These are phyloP conservation scores for Drosophila eohydei DNA, from an alignment of 2,888 invertebrate species.

Conservation along the genomic window DNA sequence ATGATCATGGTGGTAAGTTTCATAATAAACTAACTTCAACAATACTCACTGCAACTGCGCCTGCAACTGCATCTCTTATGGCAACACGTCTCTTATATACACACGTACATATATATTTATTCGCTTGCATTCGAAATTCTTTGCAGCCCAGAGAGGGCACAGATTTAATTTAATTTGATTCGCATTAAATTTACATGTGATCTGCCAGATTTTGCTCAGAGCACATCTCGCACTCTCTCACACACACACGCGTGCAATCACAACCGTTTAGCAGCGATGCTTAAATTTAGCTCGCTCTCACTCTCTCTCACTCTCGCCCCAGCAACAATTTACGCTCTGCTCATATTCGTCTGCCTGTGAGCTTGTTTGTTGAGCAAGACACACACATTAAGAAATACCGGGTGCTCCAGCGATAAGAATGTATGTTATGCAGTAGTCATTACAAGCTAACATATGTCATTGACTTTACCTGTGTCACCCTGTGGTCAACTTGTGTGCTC, in stretches of 20 bases:
- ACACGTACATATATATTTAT: not conserved
- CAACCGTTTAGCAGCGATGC: constrained; percentile 19
- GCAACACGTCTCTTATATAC: not conserved
- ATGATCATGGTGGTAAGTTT: constrained; percentile 84
- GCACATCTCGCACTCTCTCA: constrained; percentile 20
- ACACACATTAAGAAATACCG: constrained; percentile 29
- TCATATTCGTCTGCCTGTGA: not conserved
- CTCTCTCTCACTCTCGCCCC: not conserved
- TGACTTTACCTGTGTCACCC: constrained; percentile 12
- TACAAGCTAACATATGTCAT: not conserved
- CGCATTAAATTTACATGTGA: constrained; percentile 17
- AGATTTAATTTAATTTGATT: constrained; percentile 35
- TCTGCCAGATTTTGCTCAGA: constrained; percentile 26
- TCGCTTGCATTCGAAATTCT: constrained; percentile 4
- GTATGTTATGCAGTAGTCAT: not conserved
- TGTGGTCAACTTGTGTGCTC: constrained; percentile 2
- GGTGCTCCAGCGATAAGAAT: constrained; percentile 33
- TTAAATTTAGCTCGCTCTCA: constrained; percentile 18
- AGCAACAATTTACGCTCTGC: not conserved
- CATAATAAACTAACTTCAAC: constrained; percentile 1
- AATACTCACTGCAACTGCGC: not conserved
- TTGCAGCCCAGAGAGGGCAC: constrained; percentile 2
- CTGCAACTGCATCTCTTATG: constrained; percentile 1
- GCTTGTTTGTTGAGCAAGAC: constrained; percentile 33
- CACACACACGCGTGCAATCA: not conserved